phyloP scores from a whole-genome alignment of 2,113 vertebrate species.

The Myotis brandtii region DNA sequence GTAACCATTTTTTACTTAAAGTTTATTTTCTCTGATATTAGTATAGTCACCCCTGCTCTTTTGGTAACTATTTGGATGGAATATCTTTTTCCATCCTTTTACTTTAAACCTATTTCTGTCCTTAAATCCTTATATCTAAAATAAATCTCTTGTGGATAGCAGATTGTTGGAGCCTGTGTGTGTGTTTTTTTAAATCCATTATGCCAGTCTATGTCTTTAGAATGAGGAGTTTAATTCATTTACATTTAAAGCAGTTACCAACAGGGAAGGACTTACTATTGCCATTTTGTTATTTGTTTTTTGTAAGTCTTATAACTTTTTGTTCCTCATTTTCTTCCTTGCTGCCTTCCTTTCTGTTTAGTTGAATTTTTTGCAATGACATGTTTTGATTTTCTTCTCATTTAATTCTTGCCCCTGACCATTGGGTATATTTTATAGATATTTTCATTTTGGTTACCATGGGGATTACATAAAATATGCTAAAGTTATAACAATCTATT shows the following conservation, averaged over 20 bases:
- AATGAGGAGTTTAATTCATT: constrained; percentile 4
- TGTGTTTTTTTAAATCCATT: neutral
- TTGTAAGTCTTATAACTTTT: neutral
- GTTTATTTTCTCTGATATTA: neutral
- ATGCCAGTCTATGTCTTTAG: neutral
- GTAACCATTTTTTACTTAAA: constrained; percentile 3
- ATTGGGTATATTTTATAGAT: neutral
- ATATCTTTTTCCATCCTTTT: neutral
- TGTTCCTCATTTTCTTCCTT: neutral
- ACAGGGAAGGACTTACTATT: neutral
- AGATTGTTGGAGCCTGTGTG: neutral
- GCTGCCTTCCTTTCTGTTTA: neutral
- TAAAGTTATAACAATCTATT: neutral
- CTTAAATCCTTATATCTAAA: neutral
- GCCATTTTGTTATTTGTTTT: neutral
- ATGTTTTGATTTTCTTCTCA: neutral
- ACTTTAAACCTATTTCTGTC: neutral
- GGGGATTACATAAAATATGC: neutral
- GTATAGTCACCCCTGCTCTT: neutral
- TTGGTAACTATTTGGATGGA: neutral
- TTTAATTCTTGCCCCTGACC: neutral
- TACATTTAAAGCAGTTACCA: neutral
- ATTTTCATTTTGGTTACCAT: neutral
- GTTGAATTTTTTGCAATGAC: neutral
- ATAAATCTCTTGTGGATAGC: neutral